Evolutionary conservation across 2,113 vertebrate species (phyloP), one percentile per base, ranked within the genome.

Genomic region (Perca flavescens): DNA sequence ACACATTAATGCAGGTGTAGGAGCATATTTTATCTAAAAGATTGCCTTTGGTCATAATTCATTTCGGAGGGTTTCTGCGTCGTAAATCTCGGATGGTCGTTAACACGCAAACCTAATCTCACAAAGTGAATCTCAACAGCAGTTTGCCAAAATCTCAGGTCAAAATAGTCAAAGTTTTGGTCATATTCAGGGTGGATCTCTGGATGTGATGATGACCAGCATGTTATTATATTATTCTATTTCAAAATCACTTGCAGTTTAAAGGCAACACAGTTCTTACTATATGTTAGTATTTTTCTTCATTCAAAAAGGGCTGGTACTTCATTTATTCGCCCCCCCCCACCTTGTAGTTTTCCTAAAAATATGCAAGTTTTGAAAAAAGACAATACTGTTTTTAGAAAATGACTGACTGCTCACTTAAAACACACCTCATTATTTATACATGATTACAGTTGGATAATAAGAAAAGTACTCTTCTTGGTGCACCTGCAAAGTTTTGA

Each of bases 141-240:
- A 87, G 75, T 88, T 88, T 83, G 77, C 85, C 72, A 83, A 90
- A 88, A 85, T 93, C 94, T 96, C 95, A 95, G 95, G 95, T 93
- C 90, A 86, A 88, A 85, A 78, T 56, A 60, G 17, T 79, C 25
- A 53, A 86, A 80, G 77, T 7, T 72, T 74, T 84, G 47, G 67
- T 88, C 70, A 74, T 61, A 69, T 92, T 95, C 91, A 93, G 93
- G 86, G 84, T 60, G 66, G 81, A 77, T 88, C 74, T 85, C 84
- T 89, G 77, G 65, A 77, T 76, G 75, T 78, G 75, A 85, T 21
- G 50, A 90, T 67, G 77, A 90, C 89, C 90, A 92, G 89, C 88
- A 88, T 68, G 49, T 90, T 60, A 67, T 46, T 50, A 64, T 73
- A 84, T 21, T 72, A 68, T 60, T 17, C 31, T 71, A 73, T 79